Percentiles rank a stretch among this genome's conserved stretches.
These are phyloP conservation scores for Seriola quinqueradiata DNA, from an alignment of 2,113 vertebrate genomes.

Conservation along the genomic window DNA sequence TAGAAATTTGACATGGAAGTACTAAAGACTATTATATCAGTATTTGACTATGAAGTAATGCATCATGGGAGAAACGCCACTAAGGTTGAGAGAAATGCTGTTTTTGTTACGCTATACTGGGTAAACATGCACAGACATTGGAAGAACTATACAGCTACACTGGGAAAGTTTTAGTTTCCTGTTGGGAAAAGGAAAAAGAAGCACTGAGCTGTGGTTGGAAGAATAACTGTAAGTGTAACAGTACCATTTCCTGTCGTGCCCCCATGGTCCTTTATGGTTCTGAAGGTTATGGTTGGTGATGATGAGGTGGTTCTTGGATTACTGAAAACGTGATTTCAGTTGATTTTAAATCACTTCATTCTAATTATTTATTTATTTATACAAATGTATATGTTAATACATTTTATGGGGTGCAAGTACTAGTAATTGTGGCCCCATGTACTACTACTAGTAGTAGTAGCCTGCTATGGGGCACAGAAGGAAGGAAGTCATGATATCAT, in stretches of 20 bases:
- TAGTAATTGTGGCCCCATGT: no score
- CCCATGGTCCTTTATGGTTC: not conserved
- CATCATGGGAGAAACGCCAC: not conserved
- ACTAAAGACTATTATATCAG: not conserved
- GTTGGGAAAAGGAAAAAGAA: not conserved
- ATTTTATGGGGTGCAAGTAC: no score
- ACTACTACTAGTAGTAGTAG: no score
- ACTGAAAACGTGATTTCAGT: not conserved
- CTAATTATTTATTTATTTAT: not conserved
- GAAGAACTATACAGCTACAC: not conserved
- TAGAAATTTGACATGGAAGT: not conserved
- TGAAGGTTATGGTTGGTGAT: not conserved
- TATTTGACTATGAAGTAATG: conserved; percentile 4
- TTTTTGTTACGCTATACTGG: not conserved
- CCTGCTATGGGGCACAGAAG: no score
- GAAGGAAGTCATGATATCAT: no score
- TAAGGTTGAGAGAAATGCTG: not conserved
- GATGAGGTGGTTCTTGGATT: not conserved
- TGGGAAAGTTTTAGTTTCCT: conserved; percentile 7
- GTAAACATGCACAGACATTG: not conserved
- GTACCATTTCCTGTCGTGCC: not conserved
- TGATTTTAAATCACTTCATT: not conserved
- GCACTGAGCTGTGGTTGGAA: not conserved
- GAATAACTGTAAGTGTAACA: not conserved
- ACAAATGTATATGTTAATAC: not conserved